These are phyloP conservation scores for Mesoclemmys tuberculata DNA, from an alignment of 2,113 vertebrate species.

Conservation along the genomic window DNA sequence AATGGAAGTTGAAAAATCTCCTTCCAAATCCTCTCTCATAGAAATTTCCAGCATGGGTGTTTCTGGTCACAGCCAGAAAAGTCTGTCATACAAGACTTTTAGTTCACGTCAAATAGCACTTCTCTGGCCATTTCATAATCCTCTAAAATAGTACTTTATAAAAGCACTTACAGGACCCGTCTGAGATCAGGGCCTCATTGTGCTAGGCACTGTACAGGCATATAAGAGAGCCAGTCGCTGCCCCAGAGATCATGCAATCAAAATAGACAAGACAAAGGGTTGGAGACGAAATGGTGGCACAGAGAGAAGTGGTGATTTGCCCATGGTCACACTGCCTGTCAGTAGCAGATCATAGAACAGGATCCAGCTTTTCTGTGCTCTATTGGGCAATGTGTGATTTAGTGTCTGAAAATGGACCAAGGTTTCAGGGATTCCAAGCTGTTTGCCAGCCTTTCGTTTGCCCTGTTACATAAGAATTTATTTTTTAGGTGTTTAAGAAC, in stretches of 20 bases:
- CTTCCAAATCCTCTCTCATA: background rate
- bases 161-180: background rate
- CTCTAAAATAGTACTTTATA: background rate
- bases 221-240: background rate
- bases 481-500: background rate
- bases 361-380: background rate
- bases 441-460: background rate
- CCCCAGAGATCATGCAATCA: background rate
- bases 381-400: background rate
- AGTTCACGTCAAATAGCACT: background rate
- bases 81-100: background rate
- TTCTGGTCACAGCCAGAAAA: background rate
- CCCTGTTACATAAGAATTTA: accelerated
- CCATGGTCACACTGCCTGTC: background rate
- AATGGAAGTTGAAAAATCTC: background rate
- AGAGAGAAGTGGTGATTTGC: background rate
- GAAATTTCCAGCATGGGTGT: background rate
- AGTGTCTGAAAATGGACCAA: background rate
- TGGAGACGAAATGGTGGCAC: background rate
- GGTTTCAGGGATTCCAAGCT: background rate
- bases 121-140: background rate
- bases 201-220: background rate
- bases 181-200: background rate
- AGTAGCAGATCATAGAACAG: background rate
- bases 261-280: background rate